A percentile compares a stretch with the other conserved stretches of the same genome.
Evolutionary conservation across 1,140 invertebrate species (phyloP).

Genomic region (Eupristina koningsbergeri): DNA sequence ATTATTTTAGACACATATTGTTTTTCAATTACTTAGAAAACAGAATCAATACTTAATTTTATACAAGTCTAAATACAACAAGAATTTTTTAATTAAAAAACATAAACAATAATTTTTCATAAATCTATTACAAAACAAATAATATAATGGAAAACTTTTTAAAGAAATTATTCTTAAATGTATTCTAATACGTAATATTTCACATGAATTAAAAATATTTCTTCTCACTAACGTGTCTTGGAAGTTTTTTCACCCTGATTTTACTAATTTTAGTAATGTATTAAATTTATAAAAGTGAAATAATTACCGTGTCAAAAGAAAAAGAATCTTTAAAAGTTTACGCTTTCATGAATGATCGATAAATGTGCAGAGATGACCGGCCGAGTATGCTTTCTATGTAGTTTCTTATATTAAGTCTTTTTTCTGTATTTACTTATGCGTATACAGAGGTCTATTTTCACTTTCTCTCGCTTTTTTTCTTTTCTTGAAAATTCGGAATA

Average conservation of each 20-base stretch:
- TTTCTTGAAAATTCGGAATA: background rate
- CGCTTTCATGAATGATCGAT: slow-evolving; percentile 10
- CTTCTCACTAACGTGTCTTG: background rate
- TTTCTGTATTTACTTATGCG: background rate
- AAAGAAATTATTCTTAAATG: no score
- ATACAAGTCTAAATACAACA: no score
- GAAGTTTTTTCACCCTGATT: background rate
- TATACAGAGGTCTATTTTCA: background rate
- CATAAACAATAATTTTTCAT: no score
- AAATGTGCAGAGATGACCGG: slow-evolving; percentile 18
- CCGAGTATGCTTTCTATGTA: background rate
- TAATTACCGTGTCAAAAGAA: background rate
- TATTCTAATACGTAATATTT: no score
- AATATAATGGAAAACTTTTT: no score
- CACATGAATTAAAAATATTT: background rate
- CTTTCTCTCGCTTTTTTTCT: background rate
- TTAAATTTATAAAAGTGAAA: slow-evolving; percentile 19
- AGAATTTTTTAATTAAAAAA: no score
- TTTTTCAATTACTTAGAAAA: no score
- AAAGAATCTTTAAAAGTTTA: background rate
- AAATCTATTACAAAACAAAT: no score
- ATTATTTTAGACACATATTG: no score
- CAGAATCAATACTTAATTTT: no score
- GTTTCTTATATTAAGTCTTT: background rate
- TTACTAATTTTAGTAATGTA: background rate